Percentiles rank a stretch among this genome's conserved stretches.
These are phyloP conservation scores for Virgularia gustaviana DNA, from an alignment of 92 coral and sea anemone genomes.

Conservation along the genomic window DNA sequence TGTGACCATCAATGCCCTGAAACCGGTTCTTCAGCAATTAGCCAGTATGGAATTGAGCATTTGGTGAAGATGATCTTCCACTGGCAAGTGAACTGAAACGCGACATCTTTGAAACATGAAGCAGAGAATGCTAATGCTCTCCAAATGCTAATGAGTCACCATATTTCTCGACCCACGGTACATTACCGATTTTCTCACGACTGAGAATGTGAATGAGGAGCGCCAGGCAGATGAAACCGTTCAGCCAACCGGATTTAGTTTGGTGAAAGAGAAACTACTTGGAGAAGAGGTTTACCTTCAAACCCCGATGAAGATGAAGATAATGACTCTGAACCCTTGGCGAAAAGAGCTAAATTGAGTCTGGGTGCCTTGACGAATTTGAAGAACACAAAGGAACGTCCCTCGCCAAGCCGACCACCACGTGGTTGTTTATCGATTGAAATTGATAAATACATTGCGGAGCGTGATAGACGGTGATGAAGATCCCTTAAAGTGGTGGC, in stretches of 20 bases:
- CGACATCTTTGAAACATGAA: not conserved
- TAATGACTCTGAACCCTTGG: not conserved
- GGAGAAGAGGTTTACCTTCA: constrained; percentile 3
- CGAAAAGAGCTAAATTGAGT: constrained; percentile 3
- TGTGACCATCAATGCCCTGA: constrained; percentile 1
- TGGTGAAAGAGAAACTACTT: no score
- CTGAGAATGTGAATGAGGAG: not conserved
- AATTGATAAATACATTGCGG: constrained; percentile 10
- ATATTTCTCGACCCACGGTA: no score
- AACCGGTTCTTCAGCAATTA: not conserved
- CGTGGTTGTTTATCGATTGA: not conserved
- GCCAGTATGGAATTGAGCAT: not conserved
- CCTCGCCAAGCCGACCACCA: not conserved
- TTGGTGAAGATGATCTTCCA: not conserved
- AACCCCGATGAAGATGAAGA: not conserved
- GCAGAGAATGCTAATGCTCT: no score
- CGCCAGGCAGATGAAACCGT: not conserved
- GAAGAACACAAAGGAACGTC: not conserved
- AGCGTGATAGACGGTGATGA: constrained; percentile 39
- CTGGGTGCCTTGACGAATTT: constrained; percentile 15
- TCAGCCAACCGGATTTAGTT: not conserved
- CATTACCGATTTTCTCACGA: constrained; percentile 6
- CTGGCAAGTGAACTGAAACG: constrained; percentile 14
- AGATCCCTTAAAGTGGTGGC: constrained; percentile 43
- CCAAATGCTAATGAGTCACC: no score